These are phyloP conservation scores for Fulmarus glacialis DNA, from an alignment of 2,113 vertebrate species.

Conservation along the genomic window DNA sequence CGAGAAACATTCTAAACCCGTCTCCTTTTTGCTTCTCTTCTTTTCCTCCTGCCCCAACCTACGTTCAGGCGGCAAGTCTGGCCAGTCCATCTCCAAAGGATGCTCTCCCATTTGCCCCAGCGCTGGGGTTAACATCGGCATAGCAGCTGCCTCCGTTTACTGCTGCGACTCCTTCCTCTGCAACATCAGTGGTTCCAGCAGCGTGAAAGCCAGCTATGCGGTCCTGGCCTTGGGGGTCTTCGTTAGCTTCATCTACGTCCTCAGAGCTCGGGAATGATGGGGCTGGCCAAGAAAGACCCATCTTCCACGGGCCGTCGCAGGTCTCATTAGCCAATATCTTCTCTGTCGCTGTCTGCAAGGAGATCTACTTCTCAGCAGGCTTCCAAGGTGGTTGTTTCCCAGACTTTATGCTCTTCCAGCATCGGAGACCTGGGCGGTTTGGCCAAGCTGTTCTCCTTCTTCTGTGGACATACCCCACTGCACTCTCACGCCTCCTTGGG, in stretches of 20 bases:
- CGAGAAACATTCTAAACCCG: neutral
- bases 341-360: constrained; percentile 44
- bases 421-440: neutral
- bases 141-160: constrained; percentile 30
- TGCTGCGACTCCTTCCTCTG: constrained; percentile 65
- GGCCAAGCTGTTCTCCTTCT: constrained; percentile 9
- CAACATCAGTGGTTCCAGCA: constrained; percentile 47
- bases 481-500: constrained; percentile 30
- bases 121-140: constrained; percentile 41
- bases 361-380: constrained; percentile 47
- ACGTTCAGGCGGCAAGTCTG: constrained; percentile 8
- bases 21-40: neutral
- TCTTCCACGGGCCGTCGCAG: neutral
- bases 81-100: constrained; percentile 66
- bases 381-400: constrained; percentile 38
- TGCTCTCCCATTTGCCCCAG: constrained; percentile 62
- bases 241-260: constrained; percentile 9
- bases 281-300: neutral
- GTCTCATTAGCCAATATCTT: constrained; percentile 35
- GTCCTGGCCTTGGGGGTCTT: constrained; percentile 28
- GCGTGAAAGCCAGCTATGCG: neutral
- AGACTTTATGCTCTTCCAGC: constrained; percentile 57
- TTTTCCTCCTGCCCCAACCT: neutral
- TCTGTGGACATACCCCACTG: constrained; percentile 18
- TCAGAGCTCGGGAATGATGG: constrained; percentile 23